Evolutionary conservation across 2,888 invertebrate genomes (phyloP).

Genomic region (Pantelozetes paolii): DNA sequence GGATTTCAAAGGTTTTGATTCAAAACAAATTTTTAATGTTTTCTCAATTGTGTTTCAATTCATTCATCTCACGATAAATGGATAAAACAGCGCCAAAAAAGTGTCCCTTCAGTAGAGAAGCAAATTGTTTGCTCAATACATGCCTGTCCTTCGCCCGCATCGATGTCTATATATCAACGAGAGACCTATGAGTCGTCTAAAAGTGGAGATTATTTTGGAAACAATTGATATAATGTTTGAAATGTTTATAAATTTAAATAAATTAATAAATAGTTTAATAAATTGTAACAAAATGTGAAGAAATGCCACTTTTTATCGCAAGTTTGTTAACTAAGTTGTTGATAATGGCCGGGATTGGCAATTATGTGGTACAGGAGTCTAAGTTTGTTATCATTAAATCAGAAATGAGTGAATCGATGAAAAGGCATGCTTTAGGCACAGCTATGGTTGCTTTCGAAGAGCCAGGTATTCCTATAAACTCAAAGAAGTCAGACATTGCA

Average conservation of each 20-base stretch:
- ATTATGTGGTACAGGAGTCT: conserved; percentile 20
- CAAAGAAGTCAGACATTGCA: conserved; percentile 20
- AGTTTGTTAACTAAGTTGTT: conserved; percentile 19
- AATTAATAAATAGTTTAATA: background rate
- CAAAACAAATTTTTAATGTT: no score
- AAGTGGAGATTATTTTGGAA: no score
- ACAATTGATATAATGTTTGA: background rate
- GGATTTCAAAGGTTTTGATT: no score
- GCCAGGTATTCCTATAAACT: conserved; percentile 7
- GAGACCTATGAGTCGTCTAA: no score
- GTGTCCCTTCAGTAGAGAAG: no score
- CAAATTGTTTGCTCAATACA: no score
- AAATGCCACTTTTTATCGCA: conserved; percentile 27
- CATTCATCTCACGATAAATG: no score
- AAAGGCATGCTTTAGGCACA: conserved; percentile 22
- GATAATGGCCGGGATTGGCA: conserved; percentile 10
- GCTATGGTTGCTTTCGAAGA: conserved; percentile 19
- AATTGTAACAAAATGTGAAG: background rate
- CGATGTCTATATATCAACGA: no score
- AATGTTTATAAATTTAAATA: background rate
- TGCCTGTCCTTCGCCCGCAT: no score
- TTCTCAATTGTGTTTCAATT: no score
- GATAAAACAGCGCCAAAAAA: no score
- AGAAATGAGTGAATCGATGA: conserved; percentile 23
- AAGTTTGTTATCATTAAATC: conserved; percentile 30